phyloP scores from a whole-genome alignment of 1,140 invertebrate genomes.

The Drosophila grimshawi region DNA sequence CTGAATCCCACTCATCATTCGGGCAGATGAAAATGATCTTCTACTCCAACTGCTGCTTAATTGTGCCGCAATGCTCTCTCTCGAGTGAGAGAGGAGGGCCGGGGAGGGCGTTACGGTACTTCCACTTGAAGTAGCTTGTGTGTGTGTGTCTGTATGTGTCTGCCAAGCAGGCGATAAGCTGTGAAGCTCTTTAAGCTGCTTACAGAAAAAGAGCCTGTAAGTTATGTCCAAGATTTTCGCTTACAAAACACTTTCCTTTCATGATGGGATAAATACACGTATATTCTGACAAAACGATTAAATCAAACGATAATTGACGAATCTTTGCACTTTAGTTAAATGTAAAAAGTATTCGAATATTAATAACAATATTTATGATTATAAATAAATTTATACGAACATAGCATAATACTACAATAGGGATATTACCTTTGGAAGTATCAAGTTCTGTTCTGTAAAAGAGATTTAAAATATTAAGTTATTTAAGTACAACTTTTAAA shows the following conservation, averaged over 20 bases:
- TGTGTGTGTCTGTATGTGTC: slow-evolving; percentile 33
- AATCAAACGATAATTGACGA: neutral
- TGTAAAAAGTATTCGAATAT: no score
- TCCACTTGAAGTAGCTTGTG: slow-evolving; percentile 24
- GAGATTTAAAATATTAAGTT: no score
- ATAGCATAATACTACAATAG: no score
- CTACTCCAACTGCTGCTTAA: slow-evolving; percentile 25
- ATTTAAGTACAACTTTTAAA: neutral
- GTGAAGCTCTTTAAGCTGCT: slow-evolving; percentile 64
- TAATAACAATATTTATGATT: no score
- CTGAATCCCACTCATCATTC: slow-evolving; percentile 52
- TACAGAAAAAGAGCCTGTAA: slow-evolving; percentile 51
- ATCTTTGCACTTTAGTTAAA: no score
- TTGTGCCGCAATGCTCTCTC: slow-evolving; percentile 27
- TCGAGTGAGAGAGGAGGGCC: neutral
- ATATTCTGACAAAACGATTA: neutral
- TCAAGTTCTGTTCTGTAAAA: no score
- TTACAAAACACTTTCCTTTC: slow-evolving; percentile 19
- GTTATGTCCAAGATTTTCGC: slow-evolving; percentile 32
- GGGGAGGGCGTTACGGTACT: neutral
- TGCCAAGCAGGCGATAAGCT: slow-evolving; percentile 71
- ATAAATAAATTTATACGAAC: no score
- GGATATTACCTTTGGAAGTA: no score
- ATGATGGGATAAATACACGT: neutral
- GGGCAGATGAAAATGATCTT: slow-evolving; percentile 44